Base-by-base conservation (phyloP, 1,140 invertebrate species). In the Psix sp. region DNA sequence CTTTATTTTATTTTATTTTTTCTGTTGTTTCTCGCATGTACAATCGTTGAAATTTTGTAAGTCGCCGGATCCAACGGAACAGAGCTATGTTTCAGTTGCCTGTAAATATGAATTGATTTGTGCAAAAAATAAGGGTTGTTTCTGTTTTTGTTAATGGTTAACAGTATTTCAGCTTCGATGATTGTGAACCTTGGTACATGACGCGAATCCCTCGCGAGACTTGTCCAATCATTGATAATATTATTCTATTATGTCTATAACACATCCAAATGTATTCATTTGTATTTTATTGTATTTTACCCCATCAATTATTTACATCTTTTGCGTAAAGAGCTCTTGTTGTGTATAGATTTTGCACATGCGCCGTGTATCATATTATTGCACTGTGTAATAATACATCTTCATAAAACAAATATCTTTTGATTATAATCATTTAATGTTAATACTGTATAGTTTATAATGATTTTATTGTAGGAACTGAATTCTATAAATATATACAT, bases 391-490 rank as follows among this genome's bases (percentile, higher is more conserved):
- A 52, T 46, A 56, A 13, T 45, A 51, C 54, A 60, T 60, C n/a
- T 60, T 68, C 65, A 68, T 82, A 76, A 45, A 74, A 72, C 74
- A 80, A 76, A 83, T 80, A 74, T 60, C 56, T 46, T 54, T 72
- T 72, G 52, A 75, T 82, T 77, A 49, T 71, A 77, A 82, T 81
- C 74, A 78, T 81, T 82, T 77, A 73, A 79, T 84, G 80, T 84
- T 84, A 81, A 83, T 82, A 84, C 13, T 84, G 82, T 84, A 84
- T 83, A 84, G 82, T 84, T 83, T 81, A 84, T 82, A 76, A 80
- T 75, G 57, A 76, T 81, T 82, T 79, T 82, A 79, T 76, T 4
- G 48, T 81, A 77, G 68, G 57, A 20, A 67, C 26, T 59, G 74
- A 77, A 75, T 56, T 52, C 54, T 68, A 68, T 68, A 60, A 68